Percentiles rank a stretch among this genome's conserved stretches.
phyloP scores from a whole-genome alignment of 2,888 invertebrate species.

The Mythimna pallens region DNA sequence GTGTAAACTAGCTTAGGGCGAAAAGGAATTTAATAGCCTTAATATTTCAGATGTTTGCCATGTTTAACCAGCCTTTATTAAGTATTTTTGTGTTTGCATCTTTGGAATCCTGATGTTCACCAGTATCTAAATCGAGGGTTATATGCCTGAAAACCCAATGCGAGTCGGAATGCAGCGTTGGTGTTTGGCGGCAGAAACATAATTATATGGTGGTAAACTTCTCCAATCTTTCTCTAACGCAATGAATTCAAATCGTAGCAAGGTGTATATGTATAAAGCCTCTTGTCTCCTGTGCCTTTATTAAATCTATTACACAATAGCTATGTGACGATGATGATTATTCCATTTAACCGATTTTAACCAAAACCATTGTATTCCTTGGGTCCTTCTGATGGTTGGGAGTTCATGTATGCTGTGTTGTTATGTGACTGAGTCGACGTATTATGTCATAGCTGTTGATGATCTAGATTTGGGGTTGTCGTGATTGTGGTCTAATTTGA shows the following conservation, averaged over 20 bases:
- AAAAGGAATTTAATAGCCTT: neutral
- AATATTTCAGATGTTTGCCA: neutral
- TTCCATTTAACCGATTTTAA: no score
- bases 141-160: neutral
- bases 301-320: neutral
- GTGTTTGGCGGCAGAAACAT: neutral
- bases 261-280: neutral
- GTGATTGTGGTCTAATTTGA: no score
- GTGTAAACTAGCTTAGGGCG: neutral
- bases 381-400: no score
- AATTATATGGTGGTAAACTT: neutral
- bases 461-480: no score
- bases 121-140: neutral
- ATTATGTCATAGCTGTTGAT: no score
- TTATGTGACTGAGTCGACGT: no score
- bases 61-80: neutral
- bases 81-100: neutral
- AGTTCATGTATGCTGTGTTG: no score
- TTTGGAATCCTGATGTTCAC: neutral
- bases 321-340: no score
- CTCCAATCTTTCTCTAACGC: neutral
- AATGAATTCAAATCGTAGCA: neutral
- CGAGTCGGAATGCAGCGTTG: neutral
- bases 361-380: no score
- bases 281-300: neutral